phyloP scores from a whole-genome alignment of 1,140 invertebrate species.

The Pseudomyrmex dendroicus region DNA sequence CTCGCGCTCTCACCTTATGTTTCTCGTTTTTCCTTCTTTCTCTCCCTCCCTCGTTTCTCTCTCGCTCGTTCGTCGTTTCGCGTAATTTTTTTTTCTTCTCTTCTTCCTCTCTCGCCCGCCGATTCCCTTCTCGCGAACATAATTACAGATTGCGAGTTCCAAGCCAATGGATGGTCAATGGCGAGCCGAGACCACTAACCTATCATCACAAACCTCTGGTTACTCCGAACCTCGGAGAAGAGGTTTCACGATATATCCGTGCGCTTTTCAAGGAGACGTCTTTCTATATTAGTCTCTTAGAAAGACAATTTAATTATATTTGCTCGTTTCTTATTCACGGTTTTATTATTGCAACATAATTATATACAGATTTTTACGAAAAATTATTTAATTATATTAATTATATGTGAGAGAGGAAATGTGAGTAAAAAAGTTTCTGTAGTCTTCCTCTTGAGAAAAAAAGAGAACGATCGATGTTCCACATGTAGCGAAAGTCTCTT shows the following conservation, averaged over 20 bases:
- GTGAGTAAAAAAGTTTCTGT: neutral
- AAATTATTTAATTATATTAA: too few species aligned
- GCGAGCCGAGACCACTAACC: slow-evolving; percentile 73
- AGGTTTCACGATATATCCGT: slow-evolving; percentile 30
- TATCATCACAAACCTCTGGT: slow-evolving; percentile 77
- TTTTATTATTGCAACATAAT: slow-evolving; percentile 18
- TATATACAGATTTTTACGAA: neutral
- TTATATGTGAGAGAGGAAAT: neutral
- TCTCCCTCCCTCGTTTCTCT: neutral
- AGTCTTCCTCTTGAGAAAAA: too few species aligned
- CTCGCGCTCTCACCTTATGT: slow-evolving; percentile 63
- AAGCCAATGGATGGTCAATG: slow-evolving; percentile 75
- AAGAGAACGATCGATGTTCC: too few species aligned
- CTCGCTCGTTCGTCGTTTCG: neutral
- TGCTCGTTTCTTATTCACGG: neutral
- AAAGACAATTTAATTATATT: slow-evolving; percentile 35
- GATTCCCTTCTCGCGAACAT: slow-evolving; percentile 66
- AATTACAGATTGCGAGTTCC: slow-evolving; percentile 77
- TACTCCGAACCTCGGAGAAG: slow-evolving; percentile 60
- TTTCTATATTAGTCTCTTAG: neutral
- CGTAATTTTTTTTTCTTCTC: slow-evolving; percentile 59
- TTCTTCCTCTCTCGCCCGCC: slow-evolving; percentile 24
- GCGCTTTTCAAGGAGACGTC: slow-evolving; percentile 33
- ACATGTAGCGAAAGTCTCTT: neutral
- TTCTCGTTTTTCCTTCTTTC: slow-evolving; percentile 22